phyloP scores from a whole-genome alignment of 2,113 vertebrate species.

The Sarotherodon lohbergeri region DNA sequence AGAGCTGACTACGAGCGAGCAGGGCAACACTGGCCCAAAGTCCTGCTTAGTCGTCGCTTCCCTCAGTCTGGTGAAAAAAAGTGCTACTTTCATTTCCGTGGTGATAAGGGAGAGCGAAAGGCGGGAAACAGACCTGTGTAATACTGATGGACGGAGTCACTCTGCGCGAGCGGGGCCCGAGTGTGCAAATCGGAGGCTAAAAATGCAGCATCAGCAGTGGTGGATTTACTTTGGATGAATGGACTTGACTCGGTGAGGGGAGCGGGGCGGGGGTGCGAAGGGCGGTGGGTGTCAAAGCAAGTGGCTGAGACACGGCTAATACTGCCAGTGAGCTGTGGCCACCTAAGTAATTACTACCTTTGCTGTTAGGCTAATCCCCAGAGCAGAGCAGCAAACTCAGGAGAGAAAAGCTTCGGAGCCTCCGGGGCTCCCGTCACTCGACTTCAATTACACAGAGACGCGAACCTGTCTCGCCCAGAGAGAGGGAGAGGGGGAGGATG shows the following conservation, averaged over 20 bases:
- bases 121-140: slow-evolving; percentile 45
- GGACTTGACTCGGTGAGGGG: not conserved
- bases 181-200: not conserved
- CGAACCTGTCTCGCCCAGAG: not conserved
- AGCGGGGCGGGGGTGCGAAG: not conserved
- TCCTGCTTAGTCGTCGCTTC: slow-evolving; percentile 41
- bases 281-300: slow-evolving; percentile 51
- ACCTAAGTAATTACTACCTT: slow-evolving; percentile 62
- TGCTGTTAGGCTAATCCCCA: slow-evolving; percentile 54
- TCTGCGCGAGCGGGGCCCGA: not conserved
- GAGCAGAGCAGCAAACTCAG: slow-evolving; percentile 33
- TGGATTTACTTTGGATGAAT: slow-evolving; percentile 63
- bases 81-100: slow-evolving; percentile 26
- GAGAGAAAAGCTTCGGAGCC: slow-evolving; percentile 15
- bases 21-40: not conserved
- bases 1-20: slow-evolving; percentile 6
- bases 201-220: slow-evolving; percentile 58
- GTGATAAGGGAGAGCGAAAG: slow-evolving; percentile 46
- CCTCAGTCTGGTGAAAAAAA: slow-evolving; percentile 18
- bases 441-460: slow-evolving; percentile 28
- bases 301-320: slow-evolving; percentile 60
- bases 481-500: not conserved
- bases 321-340: slow-evolving; percentile 53
- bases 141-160: slow-evolving; percentile 57
- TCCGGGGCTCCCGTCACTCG: not conserved